phyloP scores from a whole-genome alignment of 2,888 invertebrate genomes.

The Acrobasis repandana region DNA sequence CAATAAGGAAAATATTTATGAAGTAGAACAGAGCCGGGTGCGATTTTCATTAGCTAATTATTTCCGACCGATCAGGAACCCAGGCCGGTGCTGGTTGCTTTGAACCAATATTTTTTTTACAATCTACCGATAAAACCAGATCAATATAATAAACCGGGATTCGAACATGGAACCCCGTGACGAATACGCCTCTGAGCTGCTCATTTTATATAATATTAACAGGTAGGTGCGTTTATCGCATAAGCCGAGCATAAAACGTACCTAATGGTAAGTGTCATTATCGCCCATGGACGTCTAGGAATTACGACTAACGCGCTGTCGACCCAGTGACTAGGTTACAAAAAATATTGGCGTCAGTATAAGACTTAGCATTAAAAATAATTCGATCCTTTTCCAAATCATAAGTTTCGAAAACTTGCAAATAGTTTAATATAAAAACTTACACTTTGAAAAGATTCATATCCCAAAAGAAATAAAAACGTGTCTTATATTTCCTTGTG shows the following conservation, averaged over 20 bases:
- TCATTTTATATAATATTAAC: too few relatives aligned
- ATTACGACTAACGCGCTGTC: too few relatives aligned
- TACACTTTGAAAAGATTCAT: not conserved
- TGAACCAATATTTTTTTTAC: not conserved
- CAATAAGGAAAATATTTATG: slow-evolving; percentile 80
- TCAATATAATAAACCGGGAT: too few relatives aligned
- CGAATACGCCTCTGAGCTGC: too few relatives aligned
- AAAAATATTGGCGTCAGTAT: too few relatives aligned
- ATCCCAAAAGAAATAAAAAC: slow-evolving; percentile 7
- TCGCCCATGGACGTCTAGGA: too few relatives aligned
- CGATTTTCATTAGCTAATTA: slow-evolving; percentile 79
- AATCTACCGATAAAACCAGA: too few relatives aligned
- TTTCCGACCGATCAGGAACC: slow-evolving; percentile 30
- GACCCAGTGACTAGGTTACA: not conserved
- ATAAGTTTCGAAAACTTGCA: not conserved
- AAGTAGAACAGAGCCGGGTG: slow-evolving; percentile 63
- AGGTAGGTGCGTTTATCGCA: too few relatives aligned
- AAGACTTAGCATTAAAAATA: too few relatives aligned
- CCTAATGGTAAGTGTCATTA: too few relatives aligned
- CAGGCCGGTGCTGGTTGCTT: not conserved
- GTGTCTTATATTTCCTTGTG: slow-evolving; percentile 4
- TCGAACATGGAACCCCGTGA: too few relatives aligned
- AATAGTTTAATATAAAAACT: slow-evolving; percentile 5
- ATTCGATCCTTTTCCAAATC: not conserved
- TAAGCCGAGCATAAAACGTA: too few relatives aligned